These are phyloP conservation scores for Chaenocephalus aceratus DNA, from an alignment of 2,113 vertebrate genomes.

Conservation along the genomic window DNA sequence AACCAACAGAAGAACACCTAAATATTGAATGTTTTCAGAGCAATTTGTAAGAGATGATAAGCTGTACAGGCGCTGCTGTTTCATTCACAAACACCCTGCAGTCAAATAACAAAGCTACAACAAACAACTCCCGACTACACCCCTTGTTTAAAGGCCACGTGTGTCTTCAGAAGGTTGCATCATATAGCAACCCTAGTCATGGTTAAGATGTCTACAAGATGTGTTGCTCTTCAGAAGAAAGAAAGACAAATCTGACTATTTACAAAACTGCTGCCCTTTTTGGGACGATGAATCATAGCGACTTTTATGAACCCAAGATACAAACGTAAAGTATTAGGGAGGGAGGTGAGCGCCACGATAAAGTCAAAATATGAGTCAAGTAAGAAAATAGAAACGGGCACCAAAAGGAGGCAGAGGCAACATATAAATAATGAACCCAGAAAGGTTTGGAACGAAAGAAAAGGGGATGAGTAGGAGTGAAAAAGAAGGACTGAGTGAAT, in stretches of 20 bases:
- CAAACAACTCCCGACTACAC: not conserved
- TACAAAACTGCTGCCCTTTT: not conserved
- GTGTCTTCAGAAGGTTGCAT: not conserved
- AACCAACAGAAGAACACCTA: no score
- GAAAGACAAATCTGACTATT: not conserved
- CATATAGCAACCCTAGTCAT: no score
- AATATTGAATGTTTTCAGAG: no score
- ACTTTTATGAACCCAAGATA: not conserved
- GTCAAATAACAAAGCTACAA: not conserved
- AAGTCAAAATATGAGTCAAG: not conserved
- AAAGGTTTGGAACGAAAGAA: not conserved
- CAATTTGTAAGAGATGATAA: no score
- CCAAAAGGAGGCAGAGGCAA: no score
- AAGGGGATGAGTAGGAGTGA: not conserved
- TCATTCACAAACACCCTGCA: no score
- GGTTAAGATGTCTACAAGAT: not conserved
- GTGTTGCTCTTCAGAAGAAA: not conserved
- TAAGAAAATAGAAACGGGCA: not conserved
- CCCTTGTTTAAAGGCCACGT: not conserved
- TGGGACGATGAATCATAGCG: not conserved
- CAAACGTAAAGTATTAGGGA: not conserved
- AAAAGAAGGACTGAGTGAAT: not conserved
- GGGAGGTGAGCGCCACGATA: not conserved
- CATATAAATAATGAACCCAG: not conserved
- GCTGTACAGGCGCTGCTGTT: no score